These are phyloP conservation scores for Mus pahari DNA, from an alignment of 2,113 vertebrate genomes.

Conservation along the genomic window DNA sequence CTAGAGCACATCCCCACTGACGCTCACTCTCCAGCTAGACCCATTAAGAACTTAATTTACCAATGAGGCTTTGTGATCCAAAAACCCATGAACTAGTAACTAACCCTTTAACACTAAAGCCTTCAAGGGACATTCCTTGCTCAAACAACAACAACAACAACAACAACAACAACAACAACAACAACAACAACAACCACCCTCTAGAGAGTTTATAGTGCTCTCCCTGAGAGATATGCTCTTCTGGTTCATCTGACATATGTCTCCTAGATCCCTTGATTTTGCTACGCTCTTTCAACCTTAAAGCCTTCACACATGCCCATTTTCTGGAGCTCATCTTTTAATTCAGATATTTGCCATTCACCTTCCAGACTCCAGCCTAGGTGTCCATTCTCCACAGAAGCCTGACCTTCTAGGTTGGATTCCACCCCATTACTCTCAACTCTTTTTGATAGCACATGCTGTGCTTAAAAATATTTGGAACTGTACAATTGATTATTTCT, in stretches of 20 bases:
- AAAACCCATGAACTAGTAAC: not conserved
- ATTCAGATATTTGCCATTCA: not conserved
- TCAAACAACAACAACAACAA: not conserved
- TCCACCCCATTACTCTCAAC: not conserved
- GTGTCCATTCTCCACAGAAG: not conserved
- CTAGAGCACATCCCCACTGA: not conserved
- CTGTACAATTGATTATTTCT: not conserved
- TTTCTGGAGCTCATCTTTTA: not conserved
- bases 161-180: no score
- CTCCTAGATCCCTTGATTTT: not conserved
- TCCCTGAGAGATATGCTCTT: not conserved
- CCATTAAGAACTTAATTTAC: not conserved
- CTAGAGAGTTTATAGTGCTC: not conserved
- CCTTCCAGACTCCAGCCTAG: not conserved
- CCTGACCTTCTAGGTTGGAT: not conserved
- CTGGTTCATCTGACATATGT: not conserved
- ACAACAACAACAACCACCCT: not conserved
- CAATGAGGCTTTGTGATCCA: not conserved
- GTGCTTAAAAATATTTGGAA: not conserved
- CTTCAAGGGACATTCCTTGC: not conserved
- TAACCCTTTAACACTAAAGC: not conserved
- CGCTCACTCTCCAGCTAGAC: not conserved
- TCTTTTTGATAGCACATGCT: not conserved
- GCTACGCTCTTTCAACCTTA: not conserved
- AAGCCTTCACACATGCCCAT: not conserved